Evolutionary conservation across 2,888 invertebrate genomes (phyloP), one percentile per base, ranked within the genome.

Genomic region (Drosophila stalkeri): DNA sequence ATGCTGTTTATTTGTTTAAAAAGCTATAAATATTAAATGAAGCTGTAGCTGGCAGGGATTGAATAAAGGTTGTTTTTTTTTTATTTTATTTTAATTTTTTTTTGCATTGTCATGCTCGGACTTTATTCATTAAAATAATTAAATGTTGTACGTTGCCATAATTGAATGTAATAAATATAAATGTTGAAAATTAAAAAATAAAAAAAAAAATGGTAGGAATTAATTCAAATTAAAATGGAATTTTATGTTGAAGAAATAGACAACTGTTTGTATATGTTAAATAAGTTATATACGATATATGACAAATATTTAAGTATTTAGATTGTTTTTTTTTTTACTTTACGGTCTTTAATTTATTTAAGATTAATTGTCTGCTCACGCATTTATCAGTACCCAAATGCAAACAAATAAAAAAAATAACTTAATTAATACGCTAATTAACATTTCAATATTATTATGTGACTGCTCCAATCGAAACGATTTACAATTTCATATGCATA

Each of bases 1-100:
- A 80, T 80, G 73, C 90, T 91, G 92, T 91, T 92, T 92, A 91
- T 91, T 92, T 91, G 91, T 92, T 91, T 92, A 92, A 91, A 91
- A 90, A 91, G 90, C 90, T 85, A 91, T 92, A 91, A 92, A 91
- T 91, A 92, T 91, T 87, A 85, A 89, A 85, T 79, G 81, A 75
- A 75, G 85, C 86, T 86, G 72, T 77, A 66, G 63, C 71, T 66
- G 77, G 57, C 62, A 64, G 62, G 37, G 62, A 70, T 69, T 64
- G 82, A 60, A 52, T 33, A 64, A 64, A 52, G 55, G 49, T 59
- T 35, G 46, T 52, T 12, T 37, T 37, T 85, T 70, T 71, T 55
- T 39, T 62, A n/a, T n/a, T n/a, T n/a, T n/a, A n/a, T n/a, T n/a
- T n/a, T n/a, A n/a, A n/a, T 12, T 37, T 37, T 85, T 70, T 71